Base-by-base conservation (phyloP, 1,140 invertebrate genomes). In the Drosophila orena region DNA sequence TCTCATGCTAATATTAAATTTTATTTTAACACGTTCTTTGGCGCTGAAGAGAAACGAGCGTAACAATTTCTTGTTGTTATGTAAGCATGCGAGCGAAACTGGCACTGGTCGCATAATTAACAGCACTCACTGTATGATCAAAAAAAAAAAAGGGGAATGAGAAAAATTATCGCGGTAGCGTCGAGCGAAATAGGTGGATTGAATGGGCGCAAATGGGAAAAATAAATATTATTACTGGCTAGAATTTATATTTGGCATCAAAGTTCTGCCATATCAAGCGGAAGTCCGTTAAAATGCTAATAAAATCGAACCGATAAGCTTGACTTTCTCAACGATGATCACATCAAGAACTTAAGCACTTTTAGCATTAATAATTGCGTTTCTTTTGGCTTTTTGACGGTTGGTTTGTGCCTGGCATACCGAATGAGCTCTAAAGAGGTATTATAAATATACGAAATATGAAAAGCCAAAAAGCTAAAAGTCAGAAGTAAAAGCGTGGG, bases 31-130 rank as follows among this genome's bases (percentile, higher is more conserved):
- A 84, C 84, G 84, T 83, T 89, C 84, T 89, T 64, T 47, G 14
- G 38, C 68, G 64, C 38, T 37, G 37, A 43, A 59, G 40, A 54
- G 35, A 54, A 40, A 30, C 47, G 54, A 65, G 22, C 27, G 24
- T 27, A 17, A 37, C 57, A 44, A 69, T 68, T 80, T 77, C 76
- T 89, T 84, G 74, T 89, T 89, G 89, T 89, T 89, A 89, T 89
- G 79, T 89, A 89, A 89, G 84, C 85, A 89, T 90, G 84, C 85
- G 69, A 88, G 70, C 73, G 66, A 81, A 88, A 83, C 84, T 83
- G 70, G 83, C 60, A 53, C 56, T 56, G 56, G 77, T 49, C 65
- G 40, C 55, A 56, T 79, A 79, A 79, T 76, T 75, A 88, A 75
- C 66, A 55, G 57, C 50, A 46, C 65, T 68, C 79, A 88, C 69